Evolutionary conservation across 2,797 vertebrate species (phyloP).

Genomic region (Sardinella longiceps): DNA sequence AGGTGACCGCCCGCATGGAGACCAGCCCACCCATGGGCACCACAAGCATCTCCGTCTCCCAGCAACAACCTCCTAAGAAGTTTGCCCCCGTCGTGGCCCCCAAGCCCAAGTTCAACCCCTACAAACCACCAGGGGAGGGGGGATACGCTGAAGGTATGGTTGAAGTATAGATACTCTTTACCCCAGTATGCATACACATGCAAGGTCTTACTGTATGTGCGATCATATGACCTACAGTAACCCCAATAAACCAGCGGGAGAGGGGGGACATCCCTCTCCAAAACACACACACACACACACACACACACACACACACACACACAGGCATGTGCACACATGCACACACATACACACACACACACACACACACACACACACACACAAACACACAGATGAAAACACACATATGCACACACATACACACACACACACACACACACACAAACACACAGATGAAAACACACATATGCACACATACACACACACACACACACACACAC

Average conservation of each 20-base stretch:
- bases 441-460: background rate
- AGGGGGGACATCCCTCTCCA: background rate
- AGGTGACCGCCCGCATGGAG: conserved; percentile 93
- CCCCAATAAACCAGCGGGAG: conserved; percentile 12
- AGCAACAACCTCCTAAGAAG: conserved; percentile 94
- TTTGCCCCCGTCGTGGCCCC: conserved; percentile 95
- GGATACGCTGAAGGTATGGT: conserved; percentile 76
- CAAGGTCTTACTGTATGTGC: too few relatives aligned
- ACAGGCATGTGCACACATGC: background rate
- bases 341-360: background rate
- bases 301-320: background rate
- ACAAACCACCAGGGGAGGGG: conserved; percentile 75
- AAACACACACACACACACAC: background rate
- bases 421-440: too few relatives aligned
- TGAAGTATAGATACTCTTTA: background rate
- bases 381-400: too few relatives aligned
- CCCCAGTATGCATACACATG: background rate
- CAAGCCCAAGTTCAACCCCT: conserved; percentile 97
- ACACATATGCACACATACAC: background rate
- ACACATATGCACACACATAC: too few relatives aligned
- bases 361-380: background rate
- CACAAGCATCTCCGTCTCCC: conserved; percentile 93
- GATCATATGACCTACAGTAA: background rate
- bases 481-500: background rate
- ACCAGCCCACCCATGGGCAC: conserved; percentile 90